Conservation (phyloP, 2,113 vertebrate species). For the Nycticorax nycticorax region DNA sequence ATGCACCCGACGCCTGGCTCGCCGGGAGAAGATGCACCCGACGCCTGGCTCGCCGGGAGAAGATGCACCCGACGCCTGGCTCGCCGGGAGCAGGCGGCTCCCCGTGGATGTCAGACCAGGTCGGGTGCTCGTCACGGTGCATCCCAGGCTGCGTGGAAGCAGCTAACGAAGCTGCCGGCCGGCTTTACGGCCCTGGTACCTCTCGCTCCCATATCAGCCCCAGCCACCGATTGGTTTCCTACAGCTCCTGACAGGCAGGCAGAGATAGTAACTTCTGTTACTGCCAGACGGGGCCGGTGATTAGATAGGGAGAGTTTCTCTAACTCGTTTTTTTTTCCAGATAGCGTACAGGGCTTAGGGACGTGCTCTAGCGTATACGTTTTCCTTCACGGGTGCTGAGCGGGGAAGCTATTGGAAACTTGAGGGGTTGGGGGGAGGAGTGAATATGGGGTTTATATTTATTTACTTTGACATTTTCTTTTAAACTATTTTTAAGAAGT, state of each 20-base stretch:
- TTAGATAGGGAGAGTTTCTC: constrained; percentile 46
- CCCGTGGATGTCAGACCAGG: not conserved
- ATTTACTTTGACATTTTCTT: constrained; percentile 37
- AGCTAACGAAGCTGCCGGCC: rapidly evolving
- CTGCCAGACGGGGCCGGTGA: constrained; percentile 20
- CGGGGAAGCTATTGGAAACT: constrained; percentile 18
- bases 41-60: no score
- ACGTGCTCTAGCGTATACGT: not conserved
- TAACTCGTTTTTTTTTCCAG: not conserved
- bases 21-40: rapidly evolving
- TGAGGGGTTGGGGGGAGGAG: not conserved
- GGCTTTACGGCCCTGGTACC: not conserved
- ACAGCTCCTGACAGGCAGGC: constrained; percentile 27
- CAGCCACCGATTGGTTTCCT: not conserved
- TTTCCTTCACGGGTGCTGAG: constrained; percentile 27
- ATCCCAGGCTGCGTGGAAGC: not conserved
- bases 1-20: rapidly evolving
- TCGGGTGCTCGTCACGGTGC: not conserved
- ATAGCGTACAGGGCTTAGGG: constrained; percentile 27
- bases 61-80: rapidly evolving
- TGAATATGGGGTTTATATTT: not conserved
- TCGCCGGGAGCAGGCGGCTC: not conserved
- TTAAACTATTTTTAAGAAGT: constrained; percentile 37
- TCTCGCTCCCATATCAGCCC: not conserved
- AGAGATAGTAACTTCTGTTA: constrained; percentile 58